Evolutionary conservation across 1,140 invertebrate genomes (phyloP).

Genomic region (Drosophila bifasciata): DNA sequence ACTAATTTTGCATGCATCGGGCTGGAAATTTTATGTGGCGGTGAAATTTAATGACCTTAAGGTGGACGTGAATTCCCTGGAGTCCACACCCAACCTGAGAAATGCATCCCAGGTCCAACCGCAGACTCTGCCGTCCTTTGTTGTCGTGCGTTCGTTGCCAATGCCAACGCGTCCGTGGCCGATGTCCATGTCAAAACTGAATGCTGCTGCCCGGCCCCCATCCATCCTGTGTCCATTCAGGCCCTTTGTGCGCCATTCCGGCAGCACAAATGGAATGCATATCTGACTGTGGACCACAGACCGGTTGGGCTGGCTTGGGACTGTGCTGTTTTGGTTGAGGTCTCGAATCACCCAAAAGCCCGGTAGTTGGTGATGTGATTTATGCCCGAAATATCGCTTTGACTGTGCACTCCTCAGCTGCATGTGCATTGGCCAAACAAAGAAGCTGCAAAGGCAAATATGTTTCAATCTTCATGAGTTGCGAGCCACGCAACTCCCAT

Average conservation of each 20-base stretch:
- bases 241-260: conserved; percentile 36
- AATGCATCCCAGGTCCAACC: conserved; percentile 1
- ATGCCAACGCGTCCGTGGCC: conserved; percentile 16
- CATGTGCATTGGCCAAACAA: conserved; percentile 42
- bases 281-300: conserved; percentile 4
- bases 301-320: conserved; percentile 14
- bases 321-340: too few relatives aligned
- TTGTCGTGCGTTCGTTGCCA: conserved; percentile 38
- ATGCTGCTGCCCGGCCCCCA: conserved; percentile 1
- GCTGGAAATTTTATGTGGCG: conserved; percentile 8
- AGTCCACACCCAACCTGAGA: neutral
- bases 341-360: conserved; percentile 30
- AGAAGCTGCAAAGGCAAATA: conserved; percentile 41
- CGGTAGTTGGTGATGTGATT: conserved; percentile 69
- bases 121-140: conserved; percentile 7
- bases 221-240: neutral
- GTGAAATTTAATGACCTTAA: conserved; percentile 23
- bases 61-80: neutral
- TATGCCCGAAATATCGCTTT: conserved; percentile 48
- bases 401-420: conserved; percentile 16
- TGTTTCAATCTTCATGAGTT: conserved; percentile 37
- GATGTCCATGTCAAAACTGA: conserved; percentile 12
- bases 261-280: conserved; percentile 10
- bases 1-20: conserved; percentile 17
- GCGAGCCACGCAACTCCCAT: neutral